Base-by-base conservation (phyloP, 2,113 vertebrate genomes). In the Rutilus rutilus region DNA sequence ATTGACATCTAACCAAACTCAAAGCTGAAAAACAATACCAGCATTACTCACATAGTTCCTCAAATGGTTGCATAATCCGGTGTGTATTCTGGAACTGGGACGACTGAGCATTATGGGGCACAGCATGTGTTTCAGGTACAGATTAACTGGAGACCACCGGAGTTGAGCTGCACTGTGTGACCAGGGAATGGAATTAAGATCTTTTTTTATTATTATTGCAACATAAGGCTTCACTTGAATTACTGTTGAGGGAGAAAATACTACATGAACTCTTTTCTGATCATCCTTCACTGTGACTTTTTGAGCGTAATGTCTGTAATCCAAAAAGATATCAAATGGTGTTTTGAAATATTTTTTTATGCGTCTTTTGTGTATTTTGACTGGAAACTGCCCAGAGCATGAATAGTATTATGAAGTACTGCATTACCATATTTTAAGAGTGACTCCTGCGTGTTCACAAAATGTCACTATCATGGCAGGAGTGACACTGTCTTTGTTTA, bases 341-440 rank as follows among this genome's bases (percentile, higher is more conserved):
- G 19, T 82, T 54, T 8, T 52, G 25, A 69, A 30, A 33, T 23
- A 21, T 10, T 54, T 67, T 25, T 76, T 52, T 36, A 39, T 80
- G 25, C 33, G 25, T 33, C 1, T 50, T 2, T 25, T 62, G 14
- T 64, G 2, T 12, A 21, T 80, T 45, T 80, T 75, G 11, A 17
- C 39, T 79, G 21, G 33, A 59, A 77, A 33, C 4, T 21, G 10
- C 23, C 54, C 57, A 62, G 23, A 30, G 62, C 79, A 82, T 82
- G 42, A 82, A 82, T 82, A 67, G 79, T 82, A 67, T 82, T 82
- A 82, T 82, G 62, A 82, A 82, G 62, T 82, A 67, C 23, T 33
- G 42, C 25, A 67, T 50, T 64, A 65, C n/a, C 8, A 23, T 21
- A 10, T 39, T 30, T 21, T 45, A 14, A n/a, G n/a, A 76, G 8